These are phyloP conservation scores for Podabrus alpinus DNA, from an alignment of 2,888 invertebrate genomes.

Conservation along the genomic window DNA sequence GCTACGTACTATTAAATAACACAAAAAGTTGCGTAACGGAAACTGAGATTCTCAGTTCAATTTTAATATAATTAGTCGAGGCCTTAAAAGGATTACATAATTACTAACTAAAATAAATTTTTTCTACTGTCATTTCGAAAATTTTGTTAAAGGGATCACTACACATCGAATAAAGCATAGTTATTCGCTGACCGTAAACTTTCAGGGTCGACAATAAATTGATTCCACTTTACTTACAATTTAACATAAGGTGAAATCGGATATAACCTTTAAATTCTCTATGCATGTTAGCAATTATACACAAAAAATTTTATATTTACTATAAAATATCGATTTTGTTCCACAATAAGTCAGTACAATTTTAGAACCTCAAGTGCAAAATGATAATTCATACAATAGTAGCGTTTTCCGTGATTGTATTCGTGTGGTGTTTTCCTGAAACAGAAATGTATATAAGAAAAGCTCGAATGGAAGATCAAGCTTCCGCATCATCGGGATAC, in stretches of 20 bases:
- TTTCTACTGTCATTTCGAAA: neutral
- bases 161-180: constrained; percentile 12
- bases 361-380: neutral
- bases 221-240: constrained; percentile 9
- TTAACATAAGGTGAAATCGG: constrained; percentile 19
- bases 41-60: neutral
- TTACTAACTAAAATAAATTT: neutral
- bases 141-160: constrained; percentile 7
- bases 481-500: constrained; percentile 64
- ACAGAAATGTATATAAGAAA: constrained; percentile 12
- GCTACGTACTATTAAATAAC: neutral
- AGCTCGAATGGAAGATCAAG: constrained; percentile 61
- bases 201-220: constrained; percentile 18
- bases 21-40: neutral
- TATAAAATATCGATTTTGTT: constrained; percentile 6
- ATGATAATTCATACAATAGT: constrained; percentile 8
- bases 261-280: constrained; percentile 13
- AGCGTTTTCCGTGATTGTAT: neutral
- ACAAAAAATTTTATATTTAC: neutral
- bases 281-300: constrained; percentile 1
- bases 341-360: neutral
- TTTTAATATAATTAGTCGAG: neutral
- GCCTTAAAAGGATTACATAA: neutral
- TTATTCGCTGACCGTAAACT: constrained; percentile 22
- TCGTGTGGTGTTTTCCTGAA: neutral